Conservation (phyloP, 2,888 invertebrate genomes). For the Cheilosia vernalis region DNA sequence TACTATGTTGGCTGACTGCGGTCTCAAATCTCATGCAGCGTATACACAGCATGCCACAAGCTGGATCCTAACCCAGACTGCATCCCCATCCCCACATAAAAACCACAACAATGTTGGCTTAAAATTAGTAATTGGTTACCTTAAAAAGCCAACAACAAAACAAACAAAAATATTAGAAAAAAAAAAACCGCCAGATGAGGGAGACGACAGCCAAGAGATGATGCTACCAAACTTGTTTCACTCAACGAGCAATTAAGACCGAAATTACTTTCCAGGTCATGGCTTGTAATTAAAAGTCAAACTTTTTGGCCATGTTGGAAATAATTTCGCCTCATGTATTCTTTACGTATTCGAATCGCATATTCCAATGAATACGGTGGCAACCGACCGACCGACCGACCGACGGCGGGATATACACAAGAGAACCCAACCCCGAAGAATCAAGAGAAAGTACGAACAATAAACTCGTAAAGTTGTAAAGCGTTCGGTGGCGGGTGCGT, state of each 20-base stretch:
- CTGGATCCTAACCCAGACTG: slow-evolving; percentile 28
- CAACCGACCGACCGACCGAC: neutral
- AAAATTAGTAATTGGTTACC: slow-evolving; percentile 75
- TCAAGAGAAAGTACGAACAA: slow-evolving; percentile 37
- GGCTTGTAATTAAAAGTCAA: slow-evolving; percentile 77
- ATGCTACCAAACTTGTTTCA: slow-evolving; percentile 76
- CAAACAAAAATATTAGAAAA: neutral
- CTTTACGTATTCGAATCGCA: slow-evolving; percentile 69
- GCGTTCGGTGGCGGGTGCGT: slow-evolving; percentile 62
- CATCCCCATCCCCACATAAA: slow-evolving; percentile 54
- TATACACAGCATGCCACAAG: neutral
- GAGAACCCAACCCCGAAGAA: slow-evolving; percentile 44
- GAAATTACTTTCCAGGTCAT: slow-evolving; percentile 76
- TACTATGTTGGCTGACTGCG: slow-evolving; percentile 33
- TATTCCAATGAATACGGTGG: slow-evolving; percentile 61
- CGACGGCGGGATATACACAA: slow-evolving; percentile 13
- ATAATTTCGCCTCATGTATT: slow-evolving; percentile 74
- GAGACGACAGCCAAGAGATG: slow-evolving; percentile 64
- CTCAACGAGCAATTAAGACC: slow-evolving; percentile 77
- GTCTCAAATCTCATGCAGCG: slow-evolving; percentile 13
- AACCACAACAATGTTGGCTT: slow-evolving; percentile 72
- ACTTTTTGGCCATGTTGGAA: slow-evolving; percentile 74
- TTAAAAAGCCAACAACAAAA: slow-evolving; percentile 53
- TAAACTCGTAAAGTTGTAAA: slow-evolving; percentile 54
- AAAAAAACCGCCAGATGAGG: slow-evolving; percentile 33